Base-by-base conservation (phyloP, 2,113 vertebrate genomes). In the Urocitellus parryii region DNA sequence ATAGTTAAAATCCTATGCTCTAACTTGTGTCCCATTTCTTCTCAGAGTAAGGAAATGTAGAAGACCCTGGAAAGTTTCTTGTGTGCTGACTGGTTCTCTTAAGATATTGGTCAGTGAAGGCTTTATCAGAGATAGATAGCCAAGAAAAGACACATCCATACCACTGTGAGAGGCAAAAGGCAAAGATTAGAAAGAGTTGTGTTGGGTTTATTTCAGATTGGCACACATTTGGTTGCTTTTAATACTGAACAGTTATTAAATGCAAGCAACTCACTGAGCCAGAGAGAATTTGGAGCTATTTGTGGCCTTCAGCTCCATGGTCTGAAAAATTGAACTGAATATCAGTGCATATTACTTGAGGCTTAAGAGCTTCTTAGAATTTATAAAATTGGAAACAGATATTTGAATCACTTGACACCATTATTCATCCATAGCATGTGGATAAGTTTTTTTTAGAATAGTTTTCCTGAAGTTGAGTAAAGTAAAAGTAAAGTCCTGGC, bases 271-370 rank as follows among this genome's bases (percentile, higher is more conserved):
- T 81, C 61, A 96, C 42, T 95, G 91, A 94, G 42, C 87, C 76
- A 96, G 34, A 72, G 83, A 97, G 90, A 96, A 94, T 96, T 84
- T 82, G 45, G 20, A 97, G 83, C 77, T 93, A 79, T 96, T 86
- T 37, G 5, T 90, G 73, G 87, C 84, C 80, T 96, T 83, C 67
- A 97, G 96, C 53, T 85, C 91, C 78, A 24, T 97, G 91, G 92
- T 95, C 93, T 96, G 96, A 97, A 94, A 97, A 96, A 97, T 93
- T 96, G 39, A 89, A 97, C 51, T 91, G 94, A 94, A 45, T 96
- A 91, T 93, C 93, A 93, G 89, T 84, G 94, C 76, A 94, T 85
- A 95, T 45, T 91, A 72, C 74, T 95, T 18, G 32, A 95, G 72
- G 90, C 34, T 98, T 90, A 94, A 94, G 82, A 95, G 84, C 34